Evolutionary conservation across 1,140 invertebrate genomes (phyloP).

Genomic region (Laupala kohalensis): DNA sequence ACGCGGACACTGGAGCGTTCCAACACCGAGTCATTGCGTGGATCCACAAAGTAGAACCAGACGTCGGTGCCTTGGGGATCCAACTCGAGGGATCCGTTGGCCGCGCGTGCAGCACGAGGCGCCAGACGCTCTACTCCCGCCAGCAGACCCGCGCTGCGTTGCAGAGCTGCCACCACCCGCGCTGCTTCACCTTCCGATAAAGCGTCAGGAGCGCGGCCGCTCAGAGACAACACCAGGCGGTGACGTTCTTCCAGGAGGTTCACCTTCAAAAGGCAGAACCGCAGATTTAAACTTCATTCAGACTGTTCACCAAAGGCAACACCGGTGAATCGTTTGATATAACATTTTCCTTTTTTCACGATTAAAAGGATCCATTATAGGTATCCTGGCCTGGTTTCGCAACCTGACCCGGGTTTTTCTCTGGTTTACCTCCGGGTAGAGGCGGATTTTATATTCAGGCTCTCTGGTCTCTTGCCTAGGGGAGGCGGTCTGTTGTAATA

Average conservation of each 20-base stretch:
- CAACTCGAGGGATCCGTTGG: slow-evolving; percentile 58
- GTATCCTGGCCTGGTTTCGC: too few species aligned
- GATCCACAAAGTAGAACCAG: slow-evolving; percentile 77
- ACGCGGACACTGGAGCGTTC: slow-evolving; percentile 53
- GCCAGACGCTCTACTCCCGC: slow-evolving; percentile 66
- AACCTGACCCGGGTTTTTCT: too few species aligned
- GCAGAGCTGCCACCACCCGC: slow-evolving; percentile 50
- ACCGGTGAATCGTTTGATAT: too few species aligned
- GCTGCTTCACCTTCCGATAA: slow-evolving; percentile 45
- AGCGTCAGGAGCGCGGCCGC: slow-evolving; percentile 54
- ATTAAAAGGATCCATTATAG: too few species aligned
- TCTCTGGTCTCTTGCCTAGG: too few species aligned
- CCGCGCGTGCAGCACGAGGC: slow-evolving; percentile 35
- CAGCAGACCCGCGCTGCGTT: slow-evolving; percentile 57
- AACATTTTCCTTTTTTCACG: too few species aligned
- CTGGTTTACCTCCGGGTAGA: too few species aligned
- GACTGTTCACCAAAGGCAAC: too few species aligned
- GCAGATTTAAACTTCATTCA: neutral
- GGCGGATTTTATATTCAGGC: too few species aligned
- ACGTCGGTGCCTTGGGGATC: slow-evolving; percentile 66
- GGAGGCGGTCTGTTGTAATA: too few species aligned
- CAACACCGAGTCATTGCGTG: slow-evolving; percentile 58
- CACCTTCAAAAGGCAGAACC: slow-evolving; percentile 21
- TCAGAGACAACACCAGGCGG: slow-evolving; percentile 62
- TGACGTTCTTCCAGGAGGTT: slow-evolving; percentile 55